phyloP scores from a whole-genome alignment of 64 coral and sea anemone genomes.

The Platygyra sinensis region DNA sequence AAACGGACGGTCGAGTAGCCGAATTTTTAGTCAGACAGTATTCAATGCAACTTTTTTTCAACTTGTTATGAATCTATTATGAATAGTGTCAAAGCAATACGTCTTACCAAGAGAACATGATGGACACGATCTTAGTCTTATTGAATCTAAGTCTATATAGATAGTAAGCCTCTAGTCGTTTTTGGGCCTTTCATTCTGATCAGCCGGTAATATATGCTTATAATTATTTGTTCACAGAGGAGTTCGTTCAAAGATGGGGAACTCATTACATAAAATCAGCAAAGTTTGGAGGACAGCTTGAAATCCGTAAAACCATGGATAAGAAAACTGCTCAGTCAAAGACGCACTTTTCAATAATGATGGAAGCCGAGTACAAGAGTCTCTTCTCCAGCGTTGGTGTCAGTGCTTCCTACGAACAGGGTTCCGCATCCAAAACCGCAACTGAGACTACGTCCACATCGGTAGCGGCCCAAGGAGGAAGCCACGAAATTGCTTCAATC shows the following conservation, averaged over 20 bases:
- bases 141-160: no score
- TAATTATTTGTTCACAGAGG: conserved; percentile 5
- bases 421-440: neutral
- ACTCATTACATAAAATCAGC: conserved; percentile 19
- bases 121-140: no score
- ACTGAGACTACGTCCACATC: conserved; percentile 23
- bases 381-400: conserved; percentile 31
- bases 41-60: no score
- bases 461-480: conserved; percentile 31
- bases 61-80: no score
- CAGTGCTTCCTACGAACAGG: neutral
- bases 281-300: conserved; percentile 55
- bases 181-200: no score
- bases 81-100: no score
- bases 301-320: conserved; percentile 33
- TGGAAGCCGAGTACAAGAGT: conserved; percentile 37
- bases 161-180: no score
- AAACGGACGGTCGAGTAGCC: no score
- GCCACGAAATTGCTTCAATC: conserved; percentile 34
- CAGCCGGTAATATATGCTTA: neutral
- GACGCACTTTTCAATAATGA: neutral
- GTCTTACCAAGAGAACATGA: no score
- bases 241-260: neutral
- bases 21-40: no score
- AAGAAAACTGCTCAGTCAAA: neutral